These are phyloP conservation scores for Stenolophus ochropezus DNA, from an alignment of 2,888 invertebrate species.

Conservation along the genomic window DNA sequence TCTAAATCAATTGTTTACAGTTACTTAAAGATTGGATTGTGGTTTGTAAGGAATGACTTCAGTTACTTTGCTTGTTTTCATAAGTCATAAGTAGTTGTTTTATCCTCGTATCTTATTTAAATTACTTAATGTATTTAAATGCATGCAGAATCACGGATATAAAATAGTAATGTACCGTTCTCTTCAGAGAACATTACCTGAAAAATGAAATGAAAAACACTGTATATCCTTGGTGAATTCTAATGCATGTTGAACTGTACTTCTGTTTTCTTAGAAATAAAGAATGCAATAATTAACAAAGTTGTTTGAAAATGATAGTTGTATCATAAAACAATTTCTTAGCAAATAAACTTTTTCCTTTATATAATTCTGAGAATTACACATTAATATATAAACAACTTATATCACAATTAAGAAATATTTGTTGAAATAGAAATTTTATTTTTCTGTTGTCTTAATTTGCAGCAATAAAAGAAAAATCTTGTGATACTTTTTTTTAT, in stretches of 20 bases:
- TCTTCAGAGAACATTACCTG: constrained; percentile 6
- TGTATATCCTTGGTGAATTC: neutral
- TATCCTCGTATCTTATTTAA: constrained; percentile 15
- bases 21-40: constrained; percentile 21
- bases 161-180: constrained; percentile 24
- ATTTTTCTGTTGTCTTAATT: too few relatives aligned
- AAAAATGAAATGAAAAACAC: constrained; percentile 5
- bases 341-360: too few relatives aligned
- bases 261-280: neutral
- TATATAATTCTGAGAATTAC: too few relatives aligned
- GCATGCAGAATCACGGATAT: constrained; percentile 13
- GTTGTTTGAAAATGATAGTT: too few relatives aligned
- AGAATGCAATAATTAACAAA: neutral
- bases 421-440: too few relatives aligned
- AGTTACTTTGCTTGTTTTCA: constrained; percentile 47
- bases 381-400: too few relatives aligned
- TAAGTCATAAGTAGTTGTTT: constrained; percentile 3
- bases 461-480: too few relatives aligned
- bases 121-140: constrained; percentile 23
- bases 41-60: neutral
- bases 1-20: neutral
- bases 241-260: neutral
- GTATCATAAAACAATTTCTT: too few relatives aligned
- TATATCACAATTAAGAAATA: too few relatives aligned
- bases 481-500: too few relatives aligned